These are phyloP conservation scores for Phyllostomus discolor DNA, from an alignment of 2,113 vertebrate genomes.

Conservation along the genomic window DNA sequence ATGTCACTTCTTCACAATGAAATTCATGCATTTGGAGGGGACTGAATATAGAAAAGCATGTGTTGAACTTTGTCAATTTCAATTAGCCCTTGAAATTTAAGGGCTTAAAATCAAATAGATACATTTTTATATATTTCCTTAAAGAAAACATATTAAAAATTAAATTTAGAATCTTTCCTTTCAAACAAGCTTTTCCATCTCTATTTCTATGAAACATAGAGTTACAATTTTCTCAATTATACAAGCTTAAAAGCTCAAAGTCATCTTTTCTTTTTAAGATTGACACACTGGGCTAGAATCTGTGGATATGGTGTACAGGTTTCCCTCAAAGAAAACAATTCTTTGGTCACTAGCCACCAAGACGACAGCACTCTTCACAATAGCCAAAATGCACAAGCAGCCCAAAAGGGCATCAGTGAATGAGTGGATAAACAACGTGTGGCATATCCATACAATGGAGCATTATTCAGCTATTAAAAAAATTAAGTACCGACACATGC, in stretches of 20 bases:
- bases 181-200: conserved; percentile 12
- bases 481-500: background rate
- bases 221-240: background rate
- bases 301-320: background rate
- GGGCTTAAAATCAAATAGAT: conserved; percentile 40
- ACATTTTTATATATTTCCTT: conserved; percentile 10
- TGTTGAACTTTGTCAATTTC: conserved; percentile 13
- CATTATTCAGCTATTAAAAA: background rate
- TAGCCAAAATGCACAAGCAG: background rate
- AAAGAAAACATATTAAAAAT: conserved; percentile 17
- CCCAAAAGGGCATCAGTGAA: background rate
- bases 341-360: background rate
- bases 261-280: background rate
- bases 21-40: conserved; percentile 12
- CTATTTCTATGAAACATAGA: background rate
- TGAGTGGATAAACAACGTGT: background rate
- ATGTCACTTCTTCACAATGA: conserved; percentile 8
- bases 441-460: background rate
- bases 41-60: background rate
- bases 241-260: background rate
- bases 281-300: background rate
- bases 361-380: background rate
- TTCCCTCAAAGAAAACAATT: background rate
- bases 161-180: conserved; percentile 5
- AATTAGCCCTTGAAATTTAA: conserved; percentile 38